phyloP scores from a whole-genome alignment of 2,888 invertebrate genomes.

The Nemotelus nigrinus region DNA sequence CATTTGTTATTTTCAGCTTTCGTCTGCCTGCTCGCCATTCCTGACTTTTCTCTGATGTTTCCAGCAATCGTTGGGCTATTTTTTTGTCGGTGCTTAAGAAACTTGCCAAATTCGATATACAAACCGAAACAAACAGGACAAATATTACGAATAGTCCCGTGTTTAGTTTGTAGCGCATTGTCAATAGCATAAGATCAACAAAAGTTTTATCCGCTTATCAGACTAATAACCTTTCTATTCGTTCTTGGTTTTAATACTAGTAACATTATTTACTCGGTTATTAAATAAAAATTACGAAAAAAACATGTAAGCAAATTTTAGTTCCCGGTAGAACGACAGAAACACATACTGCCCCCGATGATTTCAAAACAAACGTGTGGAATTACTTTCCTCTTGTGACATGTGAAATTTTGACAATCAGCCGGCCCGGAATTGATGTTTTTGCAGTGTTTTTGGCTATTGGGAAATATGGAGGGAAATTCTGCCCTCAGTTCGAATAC shows the following conservation, averaged over 20 bases:
- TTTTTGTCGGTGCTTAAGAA: conserved; percentile 71
- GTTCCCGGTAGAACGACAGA: neutral
- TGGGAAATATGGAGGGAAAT: neutral
- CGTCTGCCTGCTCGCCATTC: conserved; percentile 62
- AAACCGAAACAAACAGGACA: conserved; percentile 73
- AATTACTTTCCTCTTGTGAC: neutral
- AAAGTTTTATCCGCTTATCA: neutral
- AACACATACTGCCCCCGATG: conserved; percentile 4
- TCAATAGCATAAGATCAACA: conserved; percentile 35
- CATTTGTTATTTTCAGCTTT: conserved; percentile 67
- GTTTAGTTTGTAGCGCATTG: conserved; percentile 74
- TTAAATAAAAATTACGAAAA: too few species aligned
- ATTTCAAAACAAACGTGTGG: neutral
- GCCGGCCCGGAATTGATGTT: neutral
- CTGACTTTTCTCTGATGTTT: conserved; percentile 57
- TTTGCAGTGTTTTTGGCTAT: neutral
- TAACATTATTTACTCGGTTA: neutral
- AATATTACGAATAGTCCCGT: conserved; percentile 71
- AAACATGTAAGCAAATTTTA: too few species aligned
- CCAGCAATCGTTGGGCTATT: conserved; percentile 62
- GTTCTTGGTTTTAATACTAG: neutral
- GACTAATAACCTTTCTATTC: neutral
- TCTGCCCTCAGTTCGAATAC: too few species aligned
- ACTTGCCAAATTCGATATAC: conserved; percentile 76
- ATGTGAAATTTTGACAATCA: neutral